Conservation (phyloP, 2,888 invertebrate genomes). For the Gastracanthus pulcherrimus region DNA sequence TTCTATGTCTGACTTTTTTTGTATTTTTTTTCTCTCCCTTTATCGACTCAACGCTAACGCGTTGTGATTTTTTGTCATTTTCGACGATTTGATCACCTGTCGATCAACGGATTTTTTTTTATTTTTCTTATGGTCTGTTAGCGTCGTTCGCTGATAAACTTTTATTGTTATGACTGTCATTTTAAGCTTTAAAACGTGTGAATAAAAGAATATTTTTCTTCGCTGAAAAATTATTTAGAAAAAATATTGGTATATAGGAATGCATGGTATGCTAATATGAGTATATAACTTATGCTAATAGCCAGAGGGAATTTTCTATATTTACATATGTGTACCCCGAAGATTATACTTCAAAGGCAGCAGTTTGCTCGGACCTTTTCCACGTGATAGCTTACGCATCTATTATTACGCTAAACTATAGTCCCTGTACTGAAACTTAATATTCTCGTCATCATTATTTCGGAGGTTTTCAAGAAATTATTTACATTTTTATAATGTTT, state of each 20-base stretch:
- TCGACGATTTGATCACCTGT: conserved; percentile 4
- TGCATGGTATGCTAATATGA: not conserved
- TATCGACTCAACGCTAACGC: not conserved
- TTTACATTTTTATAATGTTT: no score
- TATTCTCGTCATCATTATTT: not conserved
- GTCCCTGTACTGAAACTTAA: not conserved
- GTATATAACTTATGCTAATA: no score
- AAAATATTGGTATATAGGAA: no score
- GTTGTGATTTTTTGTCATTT: not conserved
- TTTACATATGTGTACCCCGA: not conserved
- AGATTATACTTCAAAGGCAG: conserved; percentile 8
- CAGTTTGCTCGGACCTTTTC: conserved; percentile 7
- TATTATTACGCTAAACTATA: conserved; percentile 1
- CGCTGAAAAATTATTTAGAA: no score
- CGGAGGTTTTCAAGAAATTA: not conserved
- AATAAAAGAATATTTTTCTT: not conserved
- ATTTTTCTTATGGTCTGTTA: not conserved
- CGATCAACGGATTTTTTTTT: not conserved
- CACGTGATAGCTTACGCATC: conserved; percentile 5
- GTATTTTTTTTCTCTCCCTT: not conserved
- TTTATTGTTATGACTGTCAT: not conserved
- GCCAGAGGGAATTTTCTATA: not conserved
- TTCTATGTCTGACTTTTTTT: not conserved
- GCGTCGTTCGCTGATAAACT: not conserved
- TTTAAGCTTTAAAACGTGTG: no score